phyloP scores from a whole-genome alignment of 2,113 vertebrate species.

The Beaufortia kweichowensis region DNA sequence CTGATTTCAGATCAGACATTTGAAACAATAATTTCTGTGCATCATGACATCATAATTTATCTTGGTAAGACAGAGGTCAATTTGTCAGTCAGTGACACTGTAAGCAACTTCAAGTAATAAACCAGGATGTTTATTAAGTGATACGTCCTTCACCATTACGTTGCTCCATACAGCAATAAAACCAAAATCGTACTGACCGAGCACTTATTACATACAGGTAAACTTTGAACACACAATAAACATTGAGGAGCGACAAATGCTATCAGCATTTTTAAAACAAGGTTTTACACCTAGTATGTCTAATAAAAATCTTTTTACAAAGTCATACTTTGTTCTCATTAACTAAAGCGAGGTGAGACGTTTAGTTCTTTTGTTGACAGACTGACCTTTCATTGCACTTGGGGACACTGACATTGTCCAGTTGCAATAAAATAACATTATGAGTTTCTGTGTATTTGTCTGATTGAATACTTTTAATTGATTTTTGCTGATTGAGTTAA shows the following conservation, averaged over 20 bases:
- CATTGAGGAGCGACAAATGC: slow-evolving; percentile 64
- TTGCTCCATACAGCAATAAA: slow-evolving; percentile 68
- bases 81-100: slow-evolving; percentile 55
- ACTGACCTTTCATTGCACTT: slow-evolving; percentile 26
- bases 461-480: background rate
- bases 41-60: slow-evolving; percentile 15
- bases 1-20: slow-evolving; percentile 3
- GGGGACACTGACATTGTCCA: background rate
- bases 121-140: slow-evolving; percentile 71
- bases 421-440: slow-evolving; percentile 26
- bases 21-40: background rate
- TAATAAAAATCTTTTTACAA: slow-evolving; percentile 64
- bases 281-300: slow-evolving; percentile 46
- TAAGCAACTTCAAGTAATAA: slow-evolving; percentile 64
- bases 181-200: slow-evolving; percentile 59
- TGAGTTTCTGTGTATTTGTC: background rate
- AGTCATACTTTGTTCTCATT: slow-evolving; percentile 42
- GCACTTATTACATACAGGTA: slow-evolving; percentile 65
- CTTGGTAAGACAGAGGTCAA: slow-evolving; percentile 56
- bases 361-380: slow-evolving; percentile 23
- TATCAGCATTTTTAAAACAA: slow-evolving; percentile 68
- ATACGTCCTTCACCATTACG: slow-evolving; percentile 64
- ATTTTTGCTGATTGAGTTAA: slow-evolving; percentile 21
- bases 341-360: slow-evolving; percentile 36
- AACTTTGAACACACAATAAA: slow-evolving; percentile 76